phyloP scores from a whole-genome alignment of 2,797 vertebrate genomes.

The Todus mexicanus region DNA sequence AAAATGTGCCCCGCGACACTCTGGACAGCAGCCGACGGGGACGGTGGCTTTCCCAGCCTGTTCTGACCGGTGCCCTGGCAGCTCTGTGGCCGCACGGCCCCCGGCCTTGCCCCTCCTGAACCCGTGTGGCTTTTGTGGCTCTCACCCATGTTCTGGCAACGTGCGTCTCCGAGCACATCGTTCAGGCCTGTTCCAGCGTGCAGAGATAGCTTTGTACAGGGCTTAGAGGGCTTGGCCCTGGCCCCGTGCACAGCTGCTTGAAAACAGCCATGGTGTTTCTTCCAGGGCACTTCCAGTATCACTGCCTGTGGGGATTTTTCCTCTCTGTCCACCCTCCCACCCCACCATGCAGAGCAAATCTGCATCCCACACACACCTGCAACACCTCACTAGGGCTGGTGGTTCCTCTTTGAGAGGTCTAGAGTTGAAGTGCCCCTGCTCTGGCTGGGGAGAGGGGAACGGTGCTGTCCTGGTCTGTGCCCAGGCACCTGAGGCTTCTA shows the following conservation, averaged over 20 bases:
- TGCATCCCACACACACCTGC: not conserved
- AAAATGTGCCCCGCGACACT: not conserved
- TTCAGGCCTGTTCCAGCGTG: fast-evolving
- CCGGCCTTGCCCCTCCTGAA: not conserved
- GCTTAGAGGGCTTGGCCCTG: not conserved
- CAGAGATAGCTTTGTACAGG: not conserved
- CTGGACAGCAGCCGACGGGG: not conserved
- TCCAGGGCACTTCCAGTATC: not conserved
- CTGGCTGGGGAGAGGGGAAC: not conserved
- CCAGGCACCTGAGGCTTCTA: not conserved
- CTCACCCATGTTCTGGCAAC: not conserved
- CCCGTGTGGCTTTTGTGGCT: conserved; percentile 19
- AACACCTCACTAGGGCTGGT: not conserved
- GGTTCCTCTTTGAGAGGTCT: not conserved
- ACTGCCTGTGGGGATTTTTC: not conserved
- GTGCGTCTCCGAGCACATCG: fast-evolving
- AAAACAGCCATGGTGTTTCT: not conserved
- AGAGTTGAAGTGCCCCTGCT: fast-evolving
- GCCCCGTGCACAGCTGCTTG: fast-evolving
- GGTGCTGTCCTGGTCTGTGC: not conserved
- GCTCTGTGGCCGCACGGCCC: not conserved
- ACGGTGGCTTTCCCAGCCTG: conserved; percentile 23
- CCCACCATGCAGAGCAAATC: not conserved
- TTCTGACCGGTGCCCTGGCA: not conserved
- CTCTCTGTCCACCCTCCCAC: not conserved